Conservation (phyloP, 2,113 vertebrate genomes). For the Buteo buteo region DNA sequence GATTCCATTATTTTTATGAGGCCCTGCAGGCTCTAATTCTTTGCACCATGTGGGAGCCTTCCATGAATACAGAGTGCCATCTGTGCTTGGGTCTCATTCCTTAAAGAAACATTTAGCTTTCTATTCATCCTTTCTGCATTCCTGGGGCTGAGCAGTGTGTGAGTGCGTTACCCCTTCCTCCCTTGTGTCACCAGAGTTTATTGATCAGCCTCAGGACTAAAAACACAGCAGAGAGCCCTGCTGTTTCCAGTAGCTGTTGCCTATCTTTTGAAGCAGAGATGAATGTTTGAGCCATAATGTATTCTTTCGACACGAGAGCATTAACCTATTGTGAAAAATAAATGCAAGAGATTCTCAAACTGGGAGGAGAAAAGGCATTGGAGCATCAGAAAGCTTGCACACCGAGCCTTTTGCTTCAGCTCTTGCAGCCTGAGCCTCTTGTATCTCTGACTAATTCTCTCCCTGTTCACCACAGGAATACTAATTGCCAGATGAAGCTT, state of each 20-base stretch:
- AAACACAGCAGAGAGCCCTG: conserved; percentile 19
- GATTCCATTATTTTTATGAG: conserved; percentile 42
- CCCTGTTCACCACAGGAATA: conserved; percentile 52
- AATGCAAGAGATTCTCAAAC: conserved; percentile 20
- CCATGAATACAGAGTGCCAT: conserved; percentile 11
- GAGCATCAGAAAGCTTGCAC: conserved; percentile 16
- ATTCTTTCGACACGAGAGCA: not conserved
- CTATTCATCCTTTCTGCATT: conserved; percentile 17
- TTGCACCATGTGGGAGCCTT: conserved; percentile 16
- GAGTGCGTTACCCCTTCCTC: not conserved
- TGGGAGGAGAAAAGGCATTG: not conserved
- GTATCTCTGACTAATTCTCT: conserved; percentile 49
- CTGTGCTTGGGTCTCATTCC: conserved; percentile 25
- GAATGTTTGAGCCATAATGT: conserved; percentile 37
- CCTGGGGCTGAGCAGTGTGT: conserved; percentile 15
- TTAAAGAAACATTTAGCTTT: conserved; percentile 34
- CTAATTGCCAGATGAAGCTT: conserved; percentile 62
- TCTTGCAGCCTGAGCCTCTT: not conserved
- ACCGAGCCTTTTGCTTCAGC: not conserved
- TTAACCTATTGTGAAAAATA: conserved; percentile 45
- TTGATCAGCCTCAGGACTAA: conserved; percentile 50
- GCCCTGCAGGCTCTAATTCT: conserved; percentile 26
- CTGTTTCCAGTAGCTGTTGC: conserved; percentile 51
- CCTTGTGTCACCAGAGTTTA: not conserved
- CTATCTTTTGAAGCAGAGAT: conserved; percentile 54